These are phyloP conservation scores for Heterodera filipjevi DNA, from an alignment of 2,888 invertebrate genomes.

Conservation along the genomic window DNA sequence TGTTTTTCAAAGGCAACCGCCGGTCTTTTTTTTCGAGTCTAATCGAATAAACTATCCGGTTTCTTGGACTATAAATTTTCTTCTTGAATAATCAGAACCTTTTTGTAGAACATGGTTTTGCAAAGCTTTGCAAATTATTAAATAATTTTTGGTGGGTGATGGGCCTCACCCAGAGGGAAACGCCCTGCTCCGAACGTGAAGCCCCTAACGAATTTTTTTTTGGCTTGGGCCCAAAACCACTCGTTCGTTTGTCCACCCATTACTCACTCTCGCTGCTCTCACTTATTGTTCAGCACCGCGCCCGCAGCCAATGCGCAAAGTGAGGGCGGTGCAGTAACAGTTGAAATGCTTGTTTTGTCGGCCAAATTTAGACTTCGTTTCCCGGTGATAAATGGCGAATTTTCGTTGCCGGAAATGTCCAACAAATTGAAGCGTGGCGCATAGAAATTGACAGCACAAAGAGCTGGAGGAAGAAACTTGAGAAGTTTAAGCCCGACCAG, in stretches of 20 bases:
- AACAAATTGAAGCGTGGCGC: conserved; percentile 9
- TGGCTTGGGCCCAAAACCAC: not conserved
- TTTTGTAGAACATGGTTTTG: too few species aligned
- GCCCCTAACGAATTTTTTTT: too few species aligned
- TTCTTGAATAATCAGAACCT: too few species aligned
- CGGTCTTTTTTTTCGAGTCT: too few species aligned
- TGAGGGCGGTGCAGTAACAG: not conserved
- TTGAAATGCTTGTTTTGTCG: not conserved
- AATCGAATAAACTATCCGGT: too few species aligned
- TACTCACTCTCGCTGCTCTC: not conserved
- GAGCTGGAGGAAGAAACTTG: conserved; percentile 8
- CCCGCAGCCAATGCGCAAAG: conserved; percentile 24
- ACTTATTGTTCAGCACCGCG: conserved; percentile 23
- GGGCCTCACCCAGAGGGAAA: too few species aligned
- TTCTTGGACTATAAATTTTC: too few species aligned
- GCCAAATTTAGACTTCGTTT: not conserved
- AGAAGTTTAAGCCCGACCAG: conserved; percentile 18
- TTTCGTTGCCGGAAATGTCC: conserved; percentile 26
- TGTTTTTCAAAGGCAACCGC: too few species aligned
- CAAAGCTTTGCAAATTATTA: too few species aligned
- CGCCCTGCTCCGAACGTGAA: too few species aligned
- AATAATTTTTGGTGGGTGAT: too few species aligned
- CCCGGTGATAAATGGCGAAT: not conserved
- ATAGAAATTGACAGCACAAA: not conserved
- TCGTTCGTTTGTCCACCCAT: not conserved